Evolutionary conservation across 2,888 invertebrate genomes (phyloP), one percentile per base, ranked within the genome.

Genomic region (Hedya salicella): DNA sequence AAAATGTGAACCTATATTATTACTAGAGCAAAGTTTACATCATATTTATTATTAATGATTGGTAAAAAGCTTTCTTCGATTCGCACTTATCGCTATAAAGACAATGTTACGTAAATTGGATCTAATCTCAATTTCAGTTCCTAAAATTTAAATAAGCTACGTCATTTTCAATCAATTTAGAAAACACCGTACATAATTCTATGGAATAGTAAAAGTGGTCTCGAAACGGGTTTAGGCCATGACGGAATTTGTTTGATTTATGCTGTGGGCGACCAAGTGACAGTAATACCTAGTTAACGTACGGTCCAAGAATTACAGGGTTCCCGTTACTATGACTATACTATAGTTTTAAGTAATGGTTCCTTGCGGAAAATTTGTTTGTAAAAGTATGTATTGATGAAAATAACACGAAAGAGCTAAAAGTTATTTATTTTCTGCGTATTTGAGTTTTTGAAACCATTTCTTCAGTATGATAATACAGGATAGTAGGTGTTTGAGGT

Each of bases 181-280:
- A 50, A 57, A 64, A 52, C 14, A 56, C 57, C 36, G 50, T 17
- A 3, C n/a, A 42, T 50, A 64, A 59, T 39, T 3, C 13, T 11
- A 40, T 30, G 30, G 16, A 30, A 30, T 46, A 52, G 65, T 65
- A 60, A 65, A 65, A 59, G 59, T 14, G 25, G 16, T 32, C 9
- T 16, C 44, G 19, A 32, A 44, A 52, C 59, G 25, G 25, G 65
- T 60, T 65, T 44, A 59, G 36, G 52, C 46, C 46, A 46, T 46
- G 57, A 52, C 50, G 21, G 21, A 42, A 56, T 63, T 56, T 30
- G 17, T 44, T 57, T 21, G 17, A 44, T 44, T 57, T 57, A 32
- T 32, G n/a, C 25, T 16, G 39, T 39, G 14, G 44, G 57, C 17
- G n/a, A 32, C 46, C 30, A 0, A 42, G 40, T 56, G 17, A 44